Evolutionary conservation across 2,797 vertebrate genomes (phyloP), one percentile per base, ranked within the genome.

Genomic region (Eidolon dupreanum): DNA sequence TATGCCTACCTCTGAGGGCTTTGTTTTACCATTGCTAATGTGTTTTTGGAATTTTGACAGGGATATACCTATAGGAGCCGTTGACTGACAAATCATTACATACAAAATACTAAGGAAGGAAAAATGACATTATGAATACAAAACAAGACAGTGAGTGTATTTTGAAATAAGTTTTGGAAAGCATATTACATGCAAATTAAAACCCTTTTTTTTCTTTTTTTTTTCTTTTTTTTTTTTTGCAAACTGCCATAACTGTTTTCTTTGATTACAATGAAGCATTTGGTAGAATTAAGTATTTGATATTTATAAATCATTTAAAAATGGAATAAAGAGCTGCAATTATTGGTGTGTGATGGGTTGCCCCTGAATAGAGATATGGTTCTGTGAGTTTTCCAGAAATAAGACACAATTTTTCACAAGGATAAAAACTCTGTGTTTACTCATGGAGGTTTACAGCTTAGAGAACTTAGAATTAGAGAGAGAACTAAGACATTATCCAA

Each of bases 161-260:
- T 95, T 89, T 89, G 38, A 95, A 84, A 95, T 82, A 38, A 97
- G 88, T 73, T 96, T 95, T 86, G 57, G 71, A 97, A 95, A 49
- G 55, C 17, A n/a, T 53, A 61, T 94, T 88, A 55, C 22, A 84
- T 53, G 81, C 33, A 96, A 96, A 89, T 91, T 92, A 89, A 96
- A 95, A 88, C 5, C 33, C 59, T 93, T 38, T 94, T 95, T 77
- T 87, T 61, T 41, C 38, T 41, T 4, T 41, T 41, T 5, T 41
- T 41, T 43, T 63, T 93, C 33, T 93, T 95, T 73, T 84, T 63
- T 53, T 93, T 38, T 94, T 95, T 78, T 88, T 63, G 28, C 41
- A 92, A 88, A 82, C 68, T 77, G 12, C 9, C 16, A 9, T 83
- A 41, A 84, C 38, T 78, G 13, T 87, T 96, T 95, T 89, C 24